Conservation (phyloP, 2,888 invertebrate species). For the Tolmerus cingulatus region DNA sequence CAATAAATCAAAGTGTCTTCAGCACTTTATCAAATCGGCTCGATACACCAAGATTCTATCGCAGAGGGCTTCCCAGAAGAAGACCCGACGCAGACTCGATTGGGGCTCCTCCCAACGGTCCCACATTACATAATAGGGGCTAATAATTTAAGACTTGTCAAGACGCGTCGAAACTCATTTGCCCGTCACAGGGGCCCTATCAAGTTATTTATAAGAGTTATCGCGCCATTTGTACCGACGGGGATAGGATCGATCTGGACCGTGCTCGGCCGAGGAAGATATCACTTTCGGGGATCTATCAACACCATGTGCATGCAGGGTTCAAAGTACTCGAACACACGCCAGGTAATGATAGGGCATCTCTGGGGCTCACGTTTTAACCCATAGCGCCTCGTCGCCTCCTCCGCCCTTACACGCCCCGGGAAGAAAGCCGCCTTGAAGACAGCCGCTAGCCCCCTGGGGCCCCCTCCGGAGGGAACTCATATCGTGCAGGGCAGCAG, state of each 20-base stretch:
- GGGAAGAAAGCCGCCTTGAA: not conserved
- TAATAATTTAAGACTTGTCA: constrained; percentile 10
- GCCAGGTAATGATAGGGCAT: constrained; percentile 38
- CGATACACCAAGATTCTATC: not conserved
- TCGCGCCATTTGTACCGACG: constrained; percentile 27
- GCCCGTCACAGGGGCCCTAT: not conserved
- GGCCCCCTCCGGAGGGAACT: not conserved
- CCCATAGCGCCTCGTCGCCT: constrained; percentile 36
- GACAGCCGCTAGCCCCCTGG: not conserved
- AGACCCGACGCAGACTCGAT: not conserved
- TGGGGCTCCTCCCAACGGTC: not conserved
- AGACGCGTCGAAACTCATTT: not conserved
- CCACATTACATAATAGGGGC: constrained; percentile 7
- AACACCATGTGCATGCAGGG: constrained; percentile 34
- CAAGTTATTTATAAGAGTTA: constrained; percentile 33
- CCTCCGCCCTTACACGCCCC: not conserved
- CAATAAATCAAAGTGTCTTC: not conserved
- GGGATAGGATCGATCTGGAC: not conserved
- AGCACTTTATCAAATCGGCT: not conserved
- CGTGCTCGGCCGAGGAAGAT: constrained; percentile 6
- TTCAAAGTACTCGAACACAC: constrained; percentile 37
- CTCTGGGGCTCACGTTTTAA: constrained; percentile 31
- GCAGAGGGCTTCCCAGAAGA: not conserved
- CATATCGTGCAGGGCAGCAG: constrained; percentile 18
- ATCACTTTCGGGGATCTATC: constrained; percentile 37